Base-by-base conservation (phyloP, 1,140 invertebrate genomes). In the Drosophila guanche region DNA sequence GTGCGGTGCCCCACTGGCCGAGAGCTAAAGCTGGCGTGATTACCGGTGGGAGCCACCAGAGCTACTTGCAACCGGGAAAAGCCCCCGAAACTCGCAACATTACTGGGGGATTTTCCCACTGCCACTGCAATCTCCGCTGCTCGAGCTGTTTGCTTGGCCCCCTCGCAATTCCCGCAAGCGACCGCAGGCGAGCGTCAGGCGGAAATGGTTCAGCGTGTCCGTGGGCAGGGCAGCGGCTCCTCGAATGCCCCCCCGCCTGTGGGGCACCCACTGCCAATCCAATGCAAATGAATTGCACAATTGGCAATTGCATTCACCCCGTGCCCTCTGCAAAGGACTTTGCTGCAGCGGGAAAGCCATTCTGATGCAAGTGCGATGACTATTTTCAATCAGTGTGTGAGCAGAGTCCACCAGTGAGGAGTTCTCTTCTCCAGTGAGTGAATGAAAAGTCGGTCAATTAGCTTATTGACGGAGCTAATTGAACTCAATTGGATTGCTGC, bases 71-170 rank as follows among this genome's bases (percentile, higher is more conserved):
- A 56, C 33, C 25, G 65, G 62, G 60, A 37, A 23, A 68, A 42
- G 40, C 46, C 20, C 63, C 59, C 47, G 47, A 23, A 25, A 48
- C 43, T 41, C 29, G 16, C 42, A 10, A 41, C 48, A 55, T 47
- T 67, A n/a, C 42, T 56, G 62, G 5, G 66, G 66, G 66, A 20
- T 33, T 56, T 68, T 68, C 25, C 66, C 62, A 14, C n/a, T 47
- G 43, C 51, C 48, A 23, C 6, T 23, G 55, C 33, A 33, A 68
- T 68, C 68, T 68, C 16, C 53, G 53, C 23, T 43, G 43, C 33
- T 55, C 63, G n/a, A 48, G 40, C 29, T 63, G 47, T 20, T 33
- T 37, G 33, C 25, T 10, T 33, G 16, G 16, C 16, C 16, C 16
- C 29, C 29, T 33, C 29, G 16, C 29, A 33, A 33, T 33, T 37